Base-by-base conservation (phyloP, 2,113 vertebrate genomes). In the Pardalotus punctatus region DNA sequence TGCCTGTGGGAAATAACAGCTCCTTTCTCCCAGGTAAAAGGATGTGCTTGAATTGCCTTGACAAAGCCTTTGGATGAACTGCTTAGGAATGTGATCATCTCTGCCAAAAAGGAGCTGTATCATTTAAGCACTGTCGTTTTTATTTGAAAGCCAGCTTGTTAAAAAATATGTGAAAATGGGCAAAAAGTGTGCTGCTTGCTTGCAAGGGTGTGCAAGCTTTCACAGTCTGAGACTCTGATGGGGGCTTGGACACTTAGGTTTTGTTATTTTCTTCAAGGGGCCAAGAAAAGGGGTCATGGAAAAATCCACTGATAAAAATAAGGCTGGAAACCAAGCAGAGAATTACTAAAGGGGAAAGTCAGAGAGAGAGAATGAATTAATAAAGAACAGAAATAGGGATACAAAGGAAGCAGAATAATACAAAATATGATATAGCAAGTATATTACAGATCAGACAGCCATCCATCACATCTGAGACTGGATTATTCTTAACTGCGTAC, bases 51-150 rank as follows among this genome's bases (percentile, higher is more conserved):
- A 43, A 70, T 33, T 95, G 81, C 85, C 71, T 88, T 73, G 80
- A 74, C 70, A 83, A 58, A 97, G 79, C 91, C 84, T 91, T 62
- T 33, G 78, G 93, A 87, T 96, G 94, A 96, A 33, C 67, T 62
- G 74, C 88, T 91, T 35, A 45, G 81, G 73, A 69, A 56, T 13
- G 58, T 13, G 42, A 82, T 85, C 65, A 42, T 40, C 64, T 47
- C 38, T 29, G 35, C 67, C 73, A 58, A 54, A 57, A 65, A 91
- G 79, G 8, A 83, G 53, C 51, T 62, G 67, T 10, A 43, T 33
- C 71, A 14, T 53, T 78, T 78, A 48, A 82, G 40, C 67, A 23
- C 43, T 10, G 2, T 11, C 4, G 0, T 33, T 60, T 90, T 48
- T 33, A 40, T 89, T 80, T 3, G 1, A 65, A 79, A 81, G 25